These are phyloP conservation scores for Trichonephila clavata DNA, from an alignment of 1,140 invertebrate genomes.

Conservation along the genomic window DNA sequence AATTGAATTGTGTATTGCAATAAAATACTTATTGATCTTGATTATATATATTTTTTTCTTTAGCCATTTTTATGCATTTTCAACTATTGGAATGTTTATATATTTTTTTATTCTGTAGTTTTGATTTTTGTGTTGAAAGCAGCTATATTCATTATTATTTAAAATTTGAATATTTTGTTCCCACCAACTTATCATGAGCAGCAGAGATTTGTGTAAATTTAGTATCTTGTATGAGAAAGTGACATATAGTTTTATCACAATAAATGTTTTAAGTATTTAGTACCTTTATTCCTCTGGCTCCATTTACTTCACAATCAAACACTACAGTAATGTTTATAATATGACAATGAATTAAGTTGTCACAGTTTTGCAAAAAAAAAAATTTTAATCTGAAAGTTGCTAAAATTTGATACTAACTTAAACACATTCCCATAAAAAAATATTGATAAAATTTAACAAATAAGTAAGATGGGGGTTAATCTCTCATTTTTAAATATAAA, in stretches of 20 bases:
- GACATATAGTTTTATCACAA: slow-evolving; percentile 65
- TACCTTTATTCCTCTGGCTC: not conserved
- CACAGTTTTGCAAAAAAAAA: no score
- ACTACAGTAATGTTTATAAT: no score
- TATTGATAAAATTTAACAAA: no score
- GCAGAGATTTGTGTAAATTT: slow-evolving; percentile 53
- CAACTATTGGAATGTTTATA: not conserved
- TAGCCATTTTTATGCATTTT: not conserved
- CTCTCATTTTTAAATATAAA: no score
- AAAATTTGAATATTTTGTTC: slow-evolving; percentile 12
- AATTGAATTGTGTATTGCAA: no score
- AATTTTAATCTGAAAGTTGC: no score
- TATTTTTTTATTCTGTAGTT: not conserved
- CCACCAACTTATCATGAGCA: slow-evolving; percentile 35
- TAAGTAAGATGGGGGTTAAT: no score
- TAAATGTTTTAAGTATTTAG: slow-evolving; percentile 66
- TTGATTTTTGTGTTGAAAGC: not conserved
- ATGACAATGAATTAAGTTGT: not conserved
- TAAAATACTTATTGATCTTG: not conserved
- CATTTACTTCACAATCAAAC: no score
- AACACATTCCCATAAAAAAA: no score
- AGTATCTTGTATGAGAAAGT: slow-evolving; percentile 44
- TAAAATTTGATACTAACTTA: no score
- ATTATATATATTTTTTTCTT: not conserved
- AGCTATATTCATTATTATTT: not conserved